phyloP scores from a whole-genome alignment of 2,113 vertebrate genomes.

The Anhinga rufa region DNA sequence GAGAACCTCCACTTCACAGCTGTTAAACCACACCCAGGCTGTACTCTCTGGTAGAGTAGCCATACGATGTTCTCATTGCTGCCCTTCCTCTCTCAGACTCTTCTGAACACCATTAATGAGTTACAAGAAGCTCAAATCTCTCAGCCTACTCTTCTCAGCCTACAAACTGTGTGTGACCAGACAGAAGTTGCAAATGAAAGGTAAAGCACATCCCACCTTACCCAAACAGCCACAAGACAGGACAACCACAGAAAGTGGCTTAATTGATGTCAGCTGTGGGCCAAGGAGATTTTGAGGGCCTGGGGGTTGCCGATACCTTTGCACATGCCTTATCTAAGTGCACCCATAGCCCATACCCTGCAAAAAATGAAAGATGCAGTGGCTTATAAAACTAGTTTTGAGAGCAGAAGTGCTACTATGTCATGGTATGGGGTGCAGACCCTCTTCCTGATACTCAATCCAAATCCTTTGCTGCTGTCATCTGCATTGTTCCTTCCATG shows the following conservation, averaged over 20 bases:
- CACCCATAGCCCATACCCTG: not conserved
- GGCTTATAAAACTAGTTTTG: not conserved
- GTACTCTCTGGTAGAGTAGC: not conserved
- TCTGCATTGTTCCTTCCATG: not conserved
- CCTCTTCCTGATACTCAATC: not conserved
- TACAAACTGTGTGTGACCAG: not conserved
- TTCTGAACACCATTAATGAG: not conserved
- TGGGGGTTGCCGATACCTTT: not conserved
- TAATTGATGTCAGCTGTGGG: not conserved
- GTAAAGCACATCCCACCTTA: not conserved
- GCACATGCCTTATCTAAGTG: not conserved
- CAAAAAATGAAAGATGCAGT: not conserved
- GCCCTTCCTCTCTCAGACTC: not conserved
- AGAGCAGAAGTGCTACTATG: not conserved
- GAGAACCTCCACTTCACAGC: not conserved
- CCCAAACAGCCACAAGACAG: not conserved
- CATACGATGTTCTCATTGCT: not conserved
- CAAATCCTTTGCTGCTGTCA: not conserved
- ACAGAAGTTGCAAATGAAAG: not conserved
- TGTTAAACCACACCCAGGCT: not conserved
- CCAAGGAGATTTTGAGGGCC: not conserved
- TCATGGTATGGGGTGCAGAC: rapidly evolving
- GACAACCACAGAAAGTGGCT: not conserved
- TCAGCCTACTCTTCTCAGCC: not conserved
- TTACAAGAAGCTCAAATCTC: not conserved